Percentiles rank a stretch among this genome's conserved stretches.
Conservation (phyloP, 2,888 invertebrate species). For the Campoplex nolae region DNA sequence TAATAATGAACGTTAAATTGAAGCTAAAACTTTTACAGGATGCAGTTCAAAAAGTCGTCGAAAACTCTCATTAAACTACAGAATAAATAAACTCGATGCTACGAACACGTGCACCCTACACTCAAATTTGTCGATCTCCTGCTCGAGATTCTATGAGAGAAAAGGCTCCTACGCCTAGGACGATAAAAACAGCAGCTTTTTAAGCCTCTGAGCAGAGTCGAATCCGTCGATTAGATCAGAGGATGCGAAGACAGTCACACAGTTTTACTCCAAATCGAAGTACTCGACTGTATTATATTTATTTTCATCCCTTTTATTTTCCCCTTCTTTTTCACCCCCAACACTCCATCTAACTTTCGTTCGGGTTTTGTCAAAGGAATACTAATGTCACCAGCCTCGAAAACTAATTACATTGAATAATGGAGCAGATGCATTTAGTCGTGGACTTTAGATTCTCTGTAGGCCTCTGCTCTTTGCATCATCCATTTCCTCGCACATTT, state of each 20-base stretch:
- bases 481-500: slow-evolving; percentile 9
- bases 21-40: background rate
- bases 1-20: background rate
- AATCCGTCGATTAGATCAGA: background rate
- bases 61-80: background rate
- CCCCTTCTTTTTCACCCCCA: no score
- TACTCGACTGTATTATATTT: background rate
- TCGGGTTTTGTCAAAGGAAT: slow-evolving; percentile 64
- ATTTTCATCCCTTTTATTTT: slow-evolving; percentile 23
- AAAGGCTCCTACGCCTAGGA: no score
- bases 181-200: background rate
- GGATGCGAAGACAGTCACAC: background rate
- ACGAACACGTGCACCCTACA: background rate
- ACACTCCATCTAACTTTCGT: slow-evolving; percentile 6
- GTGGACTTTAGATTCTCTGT: slow-evolving; percentile 29
- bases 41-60: background rate
- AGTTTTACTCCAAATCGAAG: background rate
- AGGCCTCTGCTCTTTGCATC: slow-evolving; percentile 16
- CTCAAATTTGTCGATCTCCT: background rate
- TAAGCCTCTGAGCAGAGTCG: background rate
- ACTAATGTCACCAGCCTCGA: slow-evolving; percentile 62
- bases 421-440: slow-evolving; percentile 61
- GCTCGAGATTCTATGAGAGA: background rate
- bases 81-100: background rate
- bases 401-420: slow-evolving; percentile 69